Conservation (phyloP, 2,797 vertebrate genomes). For the Pangasius krempfi region DNA sequence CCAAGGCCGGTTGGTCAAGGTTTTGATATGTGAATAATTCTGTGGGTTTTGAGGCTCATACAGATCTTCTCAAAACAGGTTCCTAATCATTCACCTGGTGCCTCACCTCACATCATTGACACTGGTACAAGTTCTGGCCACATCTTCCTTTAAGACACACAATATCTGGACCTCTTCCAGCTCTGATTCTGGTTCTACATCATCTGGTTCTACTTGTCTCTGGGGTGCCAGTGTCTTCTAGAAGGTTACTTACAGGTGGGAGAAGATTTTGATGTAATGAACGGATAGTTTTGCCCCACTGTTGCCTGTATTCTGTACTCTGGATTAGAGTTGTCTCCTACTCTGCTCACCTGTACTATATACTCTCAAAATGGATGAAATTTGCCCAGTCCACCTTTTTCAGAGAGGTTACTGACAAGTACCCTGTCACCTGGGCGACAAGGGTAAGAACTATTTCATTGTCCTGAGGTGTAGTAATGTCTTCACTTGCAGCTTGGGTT, state of each 20-base stretch:
- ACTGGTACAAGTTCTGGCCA: not conserved
- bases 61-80: not conserved
- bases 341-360: not conserved
- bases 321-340: not conserved
- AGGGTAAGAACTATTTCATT: not conserved
- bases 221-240: not conserved
- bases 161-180: not conserved
- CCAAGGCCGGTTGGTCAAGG: not conserved
- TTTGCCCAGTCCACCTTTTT: not conserved
- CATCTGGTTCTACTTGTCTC: not conserved
- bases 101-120: not conserved
- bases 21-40: not conserved
- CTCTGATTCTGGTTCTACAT: not conserved
- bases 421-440: not conserved
- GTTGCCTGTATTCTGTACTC: not conserved
- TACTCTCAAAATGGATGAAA: not conserved
- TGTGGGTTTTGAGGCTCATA: not conserved
- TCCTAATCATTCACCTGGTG: not conserved
- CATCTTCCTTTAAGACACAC: not conserved
- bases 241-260: not conserved
- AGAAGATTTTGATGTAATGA: not conserved
- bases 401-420: not conserved
- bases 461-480: not conserved
- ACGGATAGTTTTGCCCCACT: not conserved
- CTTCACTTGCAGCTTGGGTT: not conserved